These are phyloP conservation scores for Calycopis cecrops DNA, from an alignment of 1,140 invertebrate genomes.

Conservation along the genomic window DNA sequence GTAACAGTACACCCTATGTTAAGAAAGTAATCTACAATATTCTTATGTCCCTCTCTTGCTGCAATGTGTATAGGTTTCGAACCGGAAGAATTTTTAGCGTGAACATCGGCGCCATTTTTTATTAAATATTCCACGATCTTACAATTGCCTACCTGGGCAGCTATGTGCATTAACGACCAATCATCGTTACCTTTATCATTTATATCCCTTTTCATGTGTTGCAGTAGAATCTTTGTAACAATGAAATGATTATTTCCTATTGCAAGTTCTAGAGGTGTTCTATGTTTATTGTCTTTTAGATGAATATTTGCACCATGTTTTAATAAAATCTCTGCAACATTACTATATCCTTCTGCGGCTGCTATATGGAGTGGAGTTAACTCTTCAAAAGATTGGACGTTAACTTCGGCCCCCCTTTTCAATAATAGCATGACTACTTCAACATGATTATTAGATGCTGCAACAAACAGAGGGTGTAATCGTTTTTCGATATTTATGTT, in stretches of 20 bases:
- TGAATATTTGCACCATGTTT: neutral
- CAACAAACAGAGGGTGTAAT: neutral
- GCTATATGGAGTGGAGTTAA: neutral
- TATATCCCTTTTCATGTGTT: neutral
- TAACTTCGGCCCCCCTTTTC: neutral
- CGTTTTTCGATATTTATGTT: neutral
- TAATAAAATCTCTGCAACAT: slow-evolving; percentile 1
- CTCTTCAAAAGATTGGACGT: neutral
- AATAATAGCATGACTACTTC: neutral
- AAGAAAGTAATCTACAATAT: slow-evolving; percentile 10
- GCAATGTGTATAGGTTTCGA: slow-evolving; percentile 13
- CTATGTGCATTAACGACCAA: slow-evolving; percentile 6
- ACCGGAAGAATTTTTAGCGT: slow-evolving; percentile 9
- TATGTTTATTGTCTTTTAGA: neutral
- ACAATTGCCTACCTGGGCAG: slow-evolving; percentile 6
- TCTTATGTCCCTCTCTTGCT: neutral
- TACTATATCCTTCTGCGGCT: neutral
- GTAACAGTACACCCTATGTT: neutral
- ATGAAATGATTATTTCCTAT: slow-evolving; percentile 1
- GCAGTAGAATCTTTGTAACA: neutral
- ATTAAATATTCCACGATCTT: slow-evolving; percentile 8
- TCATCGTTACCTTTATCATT: slow-evolving; percentile 9
- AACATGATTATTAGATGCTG: slow-evolving; percentile 1
- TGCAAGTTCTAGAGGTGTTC: neutral
- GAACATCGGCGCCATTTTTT: slow-evolving; percentile 1